Evolutionary conservation across 2,888 invertebrate genomes (phyloP), one percentile per base, ranked within the genome.

Genomic region (Aleiodes leptofemur): DNA sequence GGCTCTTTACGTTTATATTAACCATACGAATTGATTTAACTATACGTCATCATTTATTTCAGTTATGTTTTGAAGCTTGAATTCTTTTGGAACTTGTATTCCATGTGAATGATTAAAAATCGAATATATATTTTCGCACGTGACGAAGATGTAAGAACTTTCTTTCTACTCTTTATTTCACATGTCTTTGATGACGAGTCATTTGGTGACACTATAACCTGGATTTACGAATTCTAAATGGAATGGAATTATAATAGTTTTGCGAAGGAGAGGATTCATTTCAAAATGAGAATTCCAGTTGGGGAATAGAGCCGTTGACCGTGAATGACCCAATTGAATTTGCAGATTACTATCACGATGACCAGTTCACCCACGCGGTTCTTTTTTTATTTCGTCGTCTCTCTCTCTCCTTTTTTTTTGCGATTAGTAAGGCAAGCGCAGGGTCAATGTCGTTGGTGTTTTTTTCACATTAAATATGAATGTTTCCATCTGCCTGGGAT

Each of bases 331-430:
- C 74, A 87, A 86, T 87, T 87, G 66, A 38, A 50, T 68, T 38
- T 59, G n/a, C 29, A 13, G 51, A 68, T 23, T 64, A 43, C 23
- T 68, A n/a, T 53, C 71, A 76, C 59, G 85, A 84, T 87, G 85
- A 87, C 86, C 85, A 84, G 86, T 88, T 83, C 87, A 86, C 88
- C 88, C 85, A 88, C 87, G 83, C 59, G 23, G 23, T 23, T 23
- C 2, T 23, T 23, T 23, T 23, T 23, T 23, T 23, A 23, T 23
- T 23, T 23, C 23, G 23, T 23, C 1, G 38, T 73, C 8, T 43
- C 9, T 43, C 34, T 73, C 8, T 43, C 9, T 43, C 34, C 34
- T 9, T 43, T 9, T 9, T 34, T n/a, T 64, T 48, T 23, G 82
- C 79, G 79, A 80, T 79, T 81, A 81, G 81, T 79, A 71, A 74